Base-by-base conservation (phyloP, 2,113 vertebrate species). In the Laterallus jamaicensis region DNA sequence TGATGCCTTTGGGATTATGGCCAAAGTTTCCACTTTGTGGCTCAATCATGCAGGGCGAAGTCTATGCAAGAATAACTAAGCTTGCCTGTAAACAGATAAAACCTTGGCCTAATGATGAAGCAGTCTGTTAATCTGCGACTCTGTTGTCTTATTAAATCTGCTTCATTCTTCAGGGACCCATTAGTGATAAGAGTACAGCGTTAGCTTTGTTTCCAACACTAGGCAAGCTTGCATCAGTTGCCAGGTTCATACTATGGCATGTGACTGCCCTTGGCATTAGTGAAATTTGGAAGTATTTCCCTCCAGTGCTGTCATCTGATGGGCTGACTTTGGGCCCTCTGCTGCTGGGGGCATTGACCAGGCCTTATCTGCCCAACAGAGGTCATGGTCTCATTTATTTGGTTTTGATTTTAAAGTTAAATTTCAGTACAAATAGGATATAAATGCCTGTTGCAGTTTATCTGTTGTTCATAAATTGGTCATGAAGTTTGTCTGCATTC, bases 141-240 rank as follows among this genome's bases (percentile, higher is more conserved):
- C 26, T 78, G 26, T 26, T 54, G 5, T 85, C 28, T 58, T 47
- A 18, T 2, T 37, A 66, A 85, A 50, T 44, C 19, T n/a, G 28
- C 22, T 78, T 73, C 4, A 1, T 85, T 92, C 49, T 75, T 93
- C 62, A 64, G 54, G 76, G 47, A 56, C 37, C 35, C 9, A 18
- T 59, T 77, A 83, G 25, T 52, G 76, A 32, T 62, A 66, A 73
- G 49, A 86, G 20, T 32, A 88, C 75, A 95, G 52, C 14, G 55
- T 73, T 71, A 68, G n/a, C 81, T 93, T 95, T 95, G 87, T 91
- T 91, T 64, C 71, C 42, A 86, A 39, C 39, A 54, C 28, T 10
- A 50, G 32, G 39, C 55, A 58, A 88, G 19, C 54, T 92, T n/a
- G 15, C 58, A 42, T 66, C 31, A 91, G 67, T 84, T 91, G 73